Percentiles rank a stretch among this genome's conserved stretches.
Conservation (phyloP, 2,888 invertebrate species). For the Rhopalosiphum nymphaeae region DNA sequence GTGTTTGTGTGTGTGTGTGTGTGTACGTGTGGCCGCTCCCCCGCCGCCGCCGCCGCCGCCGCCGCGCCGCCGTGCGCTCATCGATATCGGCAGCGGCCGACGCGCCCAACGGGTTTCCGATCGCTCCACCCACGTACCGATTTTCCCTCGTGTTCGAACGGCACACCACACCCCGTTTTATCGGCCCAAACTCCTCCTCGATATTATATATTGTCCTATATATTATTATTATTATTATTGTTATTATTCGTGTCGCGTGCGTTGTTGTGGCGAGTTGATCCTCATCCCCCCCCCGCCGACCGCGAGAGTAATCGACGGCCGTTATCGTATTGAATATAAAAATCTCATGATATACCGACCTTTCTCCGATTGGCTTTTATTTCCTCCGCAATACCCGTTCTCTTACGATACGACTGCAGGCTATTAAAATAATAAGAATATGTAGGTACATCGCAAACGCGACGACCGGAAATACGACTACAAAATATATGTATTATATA, state of each 20-base stretch:
- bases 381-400: neutral
- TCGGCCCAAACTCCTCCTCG: slow-evolving; percentile 64
- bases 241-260: neutral
- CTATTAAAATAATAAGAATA: neutral
- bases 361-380: neutral
- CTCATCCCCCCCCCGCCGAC: neutral
- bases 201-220: slow-evolving; percentile 30
- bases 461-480: too few relatives aligned
- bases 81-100: slow-evolving; percentile 61
- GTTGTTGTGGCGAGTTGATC: neutral
- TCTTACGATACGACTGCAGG: neutral
- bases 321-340: neutral
- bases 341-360: too few relatives aligned
- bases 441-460: too few relatives aligned
- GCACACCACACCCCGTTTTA: slow-evolving; percentile 63
- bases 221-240: slow-evolving; percentile 3
- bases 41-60: slow-evolving; percentile 37
- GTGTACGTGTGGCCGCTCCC: neutral
- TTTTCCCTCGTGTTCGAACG: slow-evolving; percentile 56
- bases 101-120: slow-evolving; percentile 65
- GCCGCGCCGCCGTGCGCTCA: slow-evolving; percentile 5
- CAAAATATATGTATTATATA: too few relatives aligned
- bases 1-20: neutral
- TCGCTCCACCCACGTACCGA: slow-evolving; percentile 65
- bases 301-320: neutral